Percentiles rank a stretch among this genome's conserved stretches.
Conservation (phyloP, 1,140 invertebrate species). For the Thereuonema tuberculata region DNA sequence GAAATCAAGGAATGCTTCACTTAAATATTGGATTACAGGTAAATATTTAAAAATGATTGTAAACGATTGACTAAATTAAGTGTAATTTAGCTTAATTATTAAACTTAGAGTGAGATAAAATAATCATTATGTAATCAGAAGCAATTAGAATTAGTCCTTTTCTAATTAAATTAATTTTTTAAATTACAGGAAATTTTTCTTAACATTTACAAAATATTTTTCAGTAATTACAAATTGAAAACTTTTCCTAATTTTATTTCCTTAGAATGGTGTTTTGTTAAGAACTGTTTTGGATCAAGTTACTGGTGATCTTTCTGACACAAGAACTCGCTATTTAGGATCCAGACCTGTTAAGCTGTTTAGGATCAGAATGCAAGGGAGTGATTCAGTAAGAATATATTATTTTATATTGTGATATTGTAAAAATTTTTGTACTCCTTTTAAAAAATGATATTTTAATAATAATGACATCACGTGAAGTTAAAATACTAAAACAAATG, state of each 20-base stretch:
- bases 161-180: no score
- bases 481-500: no score
- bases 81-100: neutral
- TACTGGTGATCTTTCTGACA: constrained; percentile 93
- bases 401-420: neutral
- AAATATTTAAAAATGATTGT: constrained; percentile 5
- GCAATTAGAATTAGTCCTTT: no score
- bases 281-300: constrained; percentile 92
- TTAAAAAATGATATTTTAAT: no score
- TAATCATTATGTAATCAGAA: no score
- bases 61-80: no score
- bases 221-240: no score
- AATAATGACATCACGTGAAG: no score
- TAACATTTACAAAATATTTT: no score
- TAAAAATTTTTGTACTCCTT: neutral
- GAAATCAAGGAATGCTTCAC: constrained; percentile 59
- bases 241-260: no score
- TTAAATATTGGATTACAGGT: constrained; percentile 85
- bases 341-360: constrained; percentile 92
- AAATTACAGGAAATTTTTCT: no score
- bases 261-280: constrained; percentile 87
- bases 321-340: constrained; percentile 87
- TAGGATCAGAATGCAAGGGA: constrained; percentile 84
- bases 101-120: neutral
- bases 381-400: constrained; percentile 59